phyloP scores from a whole-genome alignment of 2,113 vertebrate genomes.

The Taxidea taxus region DNA sequence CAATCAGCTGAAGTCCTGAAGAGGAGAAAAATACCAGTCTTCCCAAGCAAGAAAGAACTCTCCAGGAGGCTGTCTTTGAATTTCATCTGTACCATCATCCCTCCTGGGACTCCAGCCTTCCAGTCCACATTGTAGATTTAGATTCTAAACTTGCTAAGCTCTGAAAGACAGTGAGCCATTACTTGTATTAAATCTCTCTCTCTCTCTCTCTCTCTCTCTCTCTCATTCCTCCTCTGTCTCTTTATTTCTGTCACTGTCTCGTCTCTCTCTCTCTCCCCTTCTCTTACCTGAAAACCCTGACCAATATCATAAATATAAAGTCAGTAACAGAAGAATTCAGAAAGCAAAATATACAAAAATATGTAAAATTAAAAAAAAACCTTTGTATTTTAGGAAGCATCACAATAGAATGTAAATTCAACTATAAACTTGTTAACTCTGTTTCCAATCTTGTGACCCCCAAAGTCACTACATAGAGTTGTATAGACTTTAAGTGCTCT shows the following conservation, averaged over 20 bases:
- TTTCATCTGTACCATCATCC: not conserved
- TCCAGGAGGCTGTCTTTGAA: not conserved
- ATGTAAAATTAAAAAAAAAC: not conserved
- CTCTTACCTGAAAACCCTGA: not conserved
- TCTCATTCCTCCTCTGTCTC: not conserved
- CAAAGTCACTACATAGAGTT: not conserved
- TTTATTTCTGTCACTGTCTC: not conserved
- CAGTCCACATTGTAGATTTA: not conserved
- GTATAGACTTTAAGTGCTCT: not conserved
- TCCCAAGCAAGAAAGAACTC: not conserved
- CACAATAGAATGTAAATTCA: not conserved
- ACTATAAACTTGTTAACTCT: not conserved
- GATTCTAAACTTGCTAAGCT: not conserved
- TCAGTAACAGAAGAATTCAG: not conserved
- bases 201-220: not conserved
- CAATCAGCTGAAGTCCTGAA: not conserved
- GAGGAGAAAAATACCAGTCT: not conserved
- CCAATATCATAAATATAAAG: not conserved
- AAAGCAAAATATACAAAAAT: not conserved
- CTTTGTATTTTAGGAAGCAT: not conserved
- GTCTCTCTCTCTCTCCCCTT: not conserved
- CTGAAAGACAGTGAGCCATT: not conserved
- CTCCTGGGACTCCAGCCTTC: not conserved
- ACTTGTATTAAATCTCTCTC: not conserved
- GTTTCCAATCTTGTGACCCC: not conserved